Percentiles rank a stretch among this genome's conserved stretches.
These are phyloP conservation scores for Rhopalosiphum nymphaeae DNA, from an alignment of 2,888 invertebrate genomes.

Conservation along the genomic window DNA sequence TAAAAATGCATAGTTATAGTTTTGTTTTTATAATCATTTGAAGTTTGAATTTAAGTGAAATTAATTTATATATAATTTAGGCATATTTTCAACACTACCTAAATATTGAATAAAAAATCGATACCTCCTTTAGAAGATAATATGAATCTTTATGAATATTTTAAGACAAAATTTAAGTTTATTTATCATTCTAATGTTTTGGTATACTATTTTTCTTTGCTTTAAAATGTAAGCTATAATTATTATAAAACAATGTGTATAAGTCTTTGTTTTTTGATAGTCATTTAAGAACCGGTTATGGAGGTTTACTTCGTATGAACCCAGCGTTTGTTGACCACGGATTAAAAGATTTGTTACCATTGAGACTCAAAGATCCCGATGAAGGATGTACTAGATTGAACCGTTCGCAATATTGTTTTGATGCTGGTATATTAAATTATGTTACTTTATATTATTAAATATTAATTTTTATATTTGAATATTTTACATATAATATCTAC, in stretches of 20 bases:
- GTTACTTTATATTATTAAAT: neutral
- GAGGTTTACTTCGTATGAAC: constrained; percentile 89
- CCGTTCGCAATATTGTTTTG: constrained; percentile 91
- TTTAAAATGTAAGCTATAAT: neutral
- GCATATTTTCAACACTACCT: neutral
- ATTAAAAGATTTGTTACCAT: constrained; percentile 86
- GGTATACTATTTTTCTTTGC: too few species aligned
- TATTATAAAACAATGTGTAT: neutral
- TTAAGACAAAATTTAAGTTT: neutral
- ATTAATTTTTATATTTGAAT: neutral
- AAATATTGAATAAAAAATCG: neutral
- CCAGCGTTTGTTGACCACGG: constrained; percentile 90
- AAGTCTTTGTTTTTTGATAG: constrained; percentile 69
- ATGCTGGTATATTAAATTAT: constrained; percentile 74
- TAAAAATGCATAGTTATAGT: too few species aligned
- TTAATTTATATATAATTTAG: neutral
- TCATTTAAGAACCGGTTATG: constrained; percentile 85
- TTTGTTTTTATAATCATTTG: too few species aligned
- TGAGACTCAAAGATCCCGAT: constrained; percentile 90
- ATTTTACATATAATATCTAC: neutral
- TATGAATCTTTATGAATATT: too few species aligned
- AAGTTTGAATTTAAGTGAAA: too few species aligned
- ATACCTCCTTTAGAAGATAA: too few species aligned
- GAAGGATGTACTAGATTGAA: constrained; percentile 93
- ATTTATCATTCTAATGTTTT: neutral